Conservation (phyloP, 2,888 invertebrate species). For the Campoletis raptor region DNA sequence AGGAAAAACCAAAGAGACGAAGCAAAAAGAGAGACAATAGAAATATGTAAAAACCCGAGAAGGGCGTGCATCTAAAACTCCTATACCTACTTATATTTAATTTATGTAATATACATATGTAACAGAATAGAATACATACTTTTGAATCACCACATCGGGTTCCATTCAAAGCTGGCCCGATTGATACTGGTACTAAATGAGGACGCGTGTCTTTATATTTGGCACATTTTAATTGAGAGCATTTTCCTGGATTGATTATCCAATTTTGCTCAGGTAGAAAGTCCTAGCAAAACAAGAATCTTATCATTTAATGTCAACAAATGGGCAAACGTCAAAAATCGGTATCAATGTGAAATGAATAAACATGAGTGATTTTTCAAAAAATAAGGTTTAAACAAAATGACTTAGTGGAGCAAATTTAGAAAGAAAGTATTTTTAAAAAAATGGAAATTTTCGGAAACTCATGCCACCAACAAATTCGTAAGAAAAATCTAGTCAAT, state of each 20-base stretch:
- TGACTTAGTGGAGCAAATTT: neutral
- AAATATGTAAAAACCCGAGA: too few relatives aligned
- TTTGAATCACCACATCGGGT: conserved; percentile 13
- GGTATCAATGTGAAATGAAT: neutral
- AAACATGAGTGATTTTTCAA: neutral
- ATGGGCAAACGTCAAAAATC: neutral
- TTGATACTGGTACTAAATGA: neutral
- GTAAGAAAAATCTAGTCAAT: too few relatives aligned
- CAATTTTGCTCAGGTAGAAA: conserved; percentile 7
- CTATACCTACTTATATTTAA: too few relatives aligned
- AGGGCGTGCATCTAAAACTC: too few relatives aligned
- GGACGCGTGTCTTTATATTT: neutral
- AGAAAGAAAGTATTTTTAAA: neutral
- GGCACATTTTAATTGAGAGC: conserved; percentile 16
- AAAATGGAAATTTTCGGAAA: too few relatives aligned
- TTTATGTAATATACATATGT: neutral
- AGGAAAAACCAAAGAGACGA: too few relatives aligned
- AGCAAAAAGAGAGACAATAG: too few relatives aligned
- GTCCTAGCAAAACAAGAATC: neutral
- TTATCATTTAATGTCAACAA: neutral
- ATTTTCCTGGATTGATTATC: conserved; percentile 1
- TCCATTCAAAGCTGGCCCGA: conserved; percentile 7
- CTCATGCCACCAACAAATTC: too few relatives aligned
- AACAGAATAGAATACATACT: neutral
- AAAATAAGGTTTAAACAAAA: neutral